These are phyloP conservation scores for Ischnura elegans DNA, from an alignment of 2,888 invertebrate genomes.

Conservation along the genomic window DNA sequence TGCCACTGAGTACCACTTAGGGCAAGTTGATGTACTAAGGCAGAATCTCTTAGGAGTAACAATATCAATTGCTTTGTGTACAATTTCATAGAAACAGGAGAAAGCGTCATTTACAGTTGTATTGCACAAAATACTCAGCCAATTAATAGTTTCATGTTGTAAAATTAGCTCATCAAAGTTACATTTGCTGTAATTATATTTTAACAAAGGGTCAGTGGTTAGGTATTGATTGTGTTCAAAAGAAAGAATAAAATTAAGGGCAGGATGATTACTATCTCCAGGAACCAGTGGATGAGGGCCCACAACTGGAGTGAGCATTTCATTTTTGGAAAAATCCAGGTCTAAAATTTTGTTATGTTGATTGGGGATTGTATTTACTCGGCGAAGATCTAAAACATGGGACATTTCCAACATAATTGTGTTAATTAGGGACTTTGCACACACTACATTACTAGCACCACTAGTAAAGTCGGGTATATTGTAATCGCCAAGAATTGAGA, in stretches of 20 bases:
- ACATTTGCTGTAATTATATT: neutral
- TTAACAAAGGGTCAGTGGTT: neutral
- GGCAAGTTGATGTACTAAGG: neutral
- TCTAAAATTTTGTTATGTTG: constrained; percentile 4
- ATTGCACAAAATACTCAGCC: neutral
- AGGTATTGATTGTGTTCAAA: neutral
- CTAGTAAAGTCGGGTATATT: constrained; percentile 19
- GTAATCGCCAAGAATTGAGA: neutral
- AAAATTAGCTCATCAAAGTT: neutral
- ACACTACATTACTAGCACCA: neutral
- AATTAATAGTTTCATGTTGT: neutral
- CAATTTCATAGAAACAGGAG: neutral
- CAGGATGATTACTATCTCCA: neutral
- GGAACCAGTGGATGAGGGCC: constrained; percentile 42
- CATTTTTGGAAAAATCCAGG: constrained; percentile 25
- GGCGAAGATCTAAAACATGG: no score
- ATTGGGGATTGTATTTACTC: no score
- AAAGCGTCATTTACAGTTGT: neutral
- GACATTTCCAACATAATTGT: no score
- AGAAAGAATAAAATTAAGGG: constrained; percentile 33
- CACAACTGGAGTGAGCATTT: neutral
- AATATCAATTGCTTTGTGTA: neutral
- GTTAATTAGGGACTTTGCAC: no score
- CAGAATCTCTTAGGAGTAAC: neutral
- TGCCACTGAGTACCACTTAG: no score